A percentile compares a stretch with the other conserved stretches of the same genome.
Conservation (phyloP, 2,888 invertebrate genomes). For the Alcis repandata region DNA sequence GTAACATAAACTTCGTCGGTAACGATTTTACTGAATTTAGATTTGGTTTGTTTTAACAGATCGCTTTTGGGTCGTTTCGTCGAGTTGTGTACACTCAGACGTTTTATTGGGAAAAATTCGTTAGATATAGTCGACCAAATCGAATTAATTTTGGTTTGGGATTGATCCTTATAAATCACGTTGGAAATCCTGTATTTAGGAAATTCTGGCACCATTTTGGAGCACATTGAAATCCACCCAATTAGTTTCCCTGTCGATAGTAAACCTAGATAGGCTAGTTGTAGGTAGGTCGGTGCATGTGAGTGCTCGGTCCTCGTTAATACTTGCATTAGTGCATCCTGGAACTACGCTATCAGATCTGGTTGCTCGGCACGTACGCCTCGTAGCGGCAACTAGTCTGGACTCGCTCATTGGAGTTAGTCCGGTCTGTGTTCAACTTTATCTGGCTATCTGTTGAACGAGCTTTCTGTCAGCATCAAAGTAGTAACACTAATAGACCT, state of each 20-base stretch:
- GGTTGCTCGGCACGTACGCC: constrained; percentile 27
- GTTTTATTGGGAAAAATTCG: constrained; percentile 9
- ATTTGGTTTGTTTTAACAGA: constrained; percentile 38
- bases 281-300: constrained; percentile 1
- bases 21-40: constrained; percentile 37
- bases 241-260: constrained; percentile 14
- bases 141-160: neutral
- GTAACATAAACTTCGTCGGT: constrained; percentile 30
- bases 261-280: neutral
- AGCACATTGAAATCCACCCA: constrained; percentile 7
- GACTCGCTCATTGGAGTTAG: constrained; percentile 26
- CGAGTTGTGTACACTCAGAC: constrained; percentile 5
- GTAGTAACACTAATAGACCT: neutral
- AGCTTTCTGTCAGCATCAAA: neutral
- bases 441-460: constrained; percentile 12
- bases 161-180: neutral
- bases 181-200: neutral
- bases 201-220: neutral
- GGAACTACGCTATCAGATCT: constrained; percentile 15
- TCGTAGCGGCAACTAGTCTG: constrained; percentile 24
- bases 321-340: constrained; percentile 24
- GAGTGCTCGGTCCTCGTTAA: constrained; percentile 22
- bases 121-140: neutral
- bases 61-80: constrained; percentile 26
- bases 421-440: constrained; percentile 22